Base-by-base conservation (phyloP, 2,113 vertebrate species). In the Siphamia tubifer region DNA sequence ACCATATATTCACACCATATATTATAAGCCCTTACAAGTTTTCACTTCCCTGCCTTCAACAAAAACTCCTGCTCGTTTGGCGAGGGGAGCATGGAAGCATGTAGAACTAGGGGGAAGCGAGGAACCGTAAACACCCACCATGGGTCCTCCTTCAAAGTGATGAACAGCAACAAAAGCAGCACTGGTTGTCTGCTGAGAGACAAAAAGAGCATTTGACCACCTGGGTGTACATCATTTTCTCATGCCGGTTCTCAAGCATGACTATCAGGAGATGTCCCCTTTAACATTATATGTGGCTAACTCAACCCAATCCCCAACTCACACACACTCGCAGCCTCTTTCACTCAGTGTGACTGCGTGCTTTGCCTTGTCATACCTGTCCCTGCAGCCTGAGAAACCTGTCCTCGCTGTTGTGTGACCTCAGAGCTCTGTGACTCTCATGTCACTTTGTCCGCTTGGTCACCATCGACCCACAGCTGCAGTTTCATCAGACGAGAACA, bases 51-150 rank as follows among this genome's bases (percentile, higher is more conserved):
- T 27, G 68, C 12, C 32, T 15, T 58, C 69, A 78, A 77, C 72
- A 77, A 85, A 82, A 76, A 72, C 69, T 55, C 30, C 20, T 5
- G 47, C 54, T 80, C 56, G 36, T 67, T 66, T 74, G 81, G 61
- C 7, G 36, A 71, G 54, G 65, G 79, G 63, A 61, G 83, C 56
- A 38, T 58, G 72, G 84, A 84, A 66, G 81, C 81, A 72, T 72
- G 82, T 64, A 66, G 77, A 66, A 85, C 55, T 45, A 52, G 42
- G 79, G 48, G 67, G 77, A 86, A 63, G 86, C 87, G 66, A 82
- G 88, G 86, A 87, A 83, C 84, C 86, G 77, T 91, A 90, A 92
- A 91, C 90, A 87, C 89, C 86, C 90, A 84, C 82, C 84, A 85
- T 87, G 88, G 83, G 74, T 90, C 79, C 83, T 76, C 61, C 80